Percentiles rank a stretch among this genome's conserved stretches.
Conservation (phyloP, 1,140 invertebrate genomes). For the Diprion similis region DNA sequence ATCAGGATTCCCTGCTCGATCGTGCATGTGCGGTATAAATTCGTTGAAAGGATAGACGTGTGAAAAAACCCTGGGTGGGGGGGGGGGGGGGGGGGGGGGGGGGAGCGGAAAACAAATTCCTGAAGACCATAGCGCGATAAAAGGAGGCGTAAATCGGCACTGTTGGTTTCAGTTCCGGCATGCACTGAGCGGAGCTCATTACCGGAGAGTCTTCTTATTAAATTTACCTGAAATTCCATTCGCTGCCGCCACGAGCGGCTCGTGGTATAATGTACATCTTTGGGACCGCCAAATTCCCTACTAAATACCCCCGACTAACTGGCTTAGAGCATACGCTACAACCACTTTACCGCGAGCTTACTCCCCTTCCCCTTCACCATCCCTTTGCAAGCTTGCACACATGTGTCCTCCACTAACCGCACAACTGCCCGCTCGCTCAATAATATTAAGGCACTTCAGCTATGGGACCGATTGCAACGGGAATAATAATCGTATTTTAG, state of each 20-base stretch:
- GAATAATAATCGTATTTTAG: neutral
- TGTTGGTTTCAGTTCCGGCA: conserved; percentile 3
- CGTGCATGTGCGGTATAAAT: no score
- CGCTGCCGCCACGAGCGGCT: conserved; percentile 26
- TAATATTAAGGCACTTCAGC: no score
- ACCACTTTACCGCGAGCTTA: conserved; percentile 8
- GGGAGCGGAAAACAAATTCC: conserved; percentile 11
- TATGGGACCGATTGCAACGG: no score
- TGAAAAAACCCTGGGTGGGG: conserved; percentile 9
- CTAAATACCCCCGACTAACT: conserved; percentile 56
- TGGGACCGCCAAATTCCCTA: conserved; percentile 49
- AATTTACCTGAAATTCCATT: conserved; percentile 57
- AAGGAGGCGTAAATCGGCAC: no score
- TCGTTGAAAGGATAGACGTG: neutral
- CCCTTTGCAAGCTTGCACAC: neutral
- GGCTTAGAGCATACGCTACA: conserved; percentile 43
- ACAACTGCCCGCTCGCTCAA: neutral
- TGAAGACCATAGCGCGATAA: neutral
- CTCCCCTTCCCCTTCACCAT: neutral
- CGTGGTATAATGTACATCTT: conserved; percentile 55
- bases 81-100: no score
- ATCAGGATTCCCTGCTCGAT: no score
- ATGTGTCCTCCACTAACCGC: neutral
- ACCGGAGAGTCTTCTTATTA: conserved; percentile 53
- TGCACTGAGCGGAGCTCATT: conserved; percentile 17